A percentile compares a stretch with the other conserved stretches of the same genome.
Conservation (phyloP, 2,888 invertebrate species). For the Cepaea hortensis region DNA sequence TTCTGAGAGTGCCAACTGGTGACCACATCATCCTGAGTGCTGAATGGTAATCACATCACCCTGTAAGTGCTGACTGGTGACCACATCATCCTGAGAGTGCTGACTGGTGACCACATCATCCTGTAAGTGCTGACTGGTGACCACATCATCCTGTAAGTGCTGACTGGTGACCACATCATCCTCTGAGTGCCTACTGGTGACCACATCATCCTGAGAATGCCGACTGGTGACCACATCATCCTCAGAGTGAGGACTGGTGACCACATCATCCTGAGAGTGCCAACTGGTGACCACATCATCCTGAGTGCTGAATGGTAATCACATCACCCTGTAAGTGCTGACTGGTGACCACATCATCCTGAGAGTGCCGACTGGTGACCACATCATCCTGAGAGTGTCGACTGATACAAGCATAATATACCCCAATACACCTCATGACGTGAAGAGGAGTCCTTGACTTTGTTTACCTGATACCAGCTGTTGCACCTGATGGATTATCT, state of each 20-base stretch:
- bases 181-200: not conserved
- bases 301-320: not conserved
- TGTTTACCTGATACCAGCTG: too few relatives aligned
- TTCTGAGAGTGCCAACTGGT: not conserved
- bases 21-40: not conserved
- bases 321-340: too few relatives aligned
- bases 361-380: too few relatives aligned
- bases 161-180: not conserved
- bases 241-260: not conserved
- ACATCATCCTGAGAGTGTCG: not conserved
- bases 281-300: not conserved
- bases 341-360: too few relatives aligned
- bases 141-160: not conserved
- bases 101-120: not conserved
- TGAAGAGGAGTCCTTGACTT: too few relatives aligned
- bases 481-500: too few relatives aligned
- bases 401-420: not conserved
- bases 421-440: too few relatives aligned
- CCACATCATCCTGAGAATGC: not conserved
- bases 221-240: not conserved
- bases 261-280: not conserved
- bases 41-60: too few relatives aligned
- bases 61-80: not conserved
- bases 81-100: not conserved
- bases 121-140: not conserved